These are phyloP conservation scores for Sciurus vulgaris DNA, from an alignment of 2,797 vertebrate species.

Conservation along the genomic window DNA sequence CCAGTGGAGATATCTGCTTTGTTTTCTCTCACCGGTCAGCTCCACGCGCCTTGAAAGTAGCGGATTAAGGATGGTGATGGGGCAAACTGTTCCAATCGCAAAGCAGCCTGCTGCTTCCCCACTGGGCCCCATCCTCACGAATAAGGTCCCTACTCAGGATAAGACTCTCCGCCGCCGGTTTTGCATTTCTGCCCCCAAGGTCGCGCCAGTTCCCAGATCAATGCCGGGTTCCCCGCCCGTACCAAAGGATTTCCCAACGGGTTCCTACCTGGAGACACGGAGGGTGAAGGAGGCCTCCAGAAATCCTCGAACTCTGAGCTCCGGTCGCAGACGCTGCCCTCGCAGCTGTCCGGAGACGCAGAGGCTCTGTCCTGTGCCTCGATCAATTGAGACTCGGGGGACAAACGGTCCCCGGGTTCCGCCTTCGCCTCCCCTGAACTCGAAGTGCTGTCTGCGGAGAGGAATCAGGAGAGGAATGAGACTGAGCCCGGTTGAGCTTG, in stretches of 20 bases:
- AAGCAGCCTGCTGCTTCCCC: neutral
- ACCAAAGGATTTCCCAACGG: neutral
- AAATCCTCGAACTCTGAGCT: slow-evolving; percentile 94
- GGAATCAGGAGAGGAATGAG: slow-evolving; percentile 22
- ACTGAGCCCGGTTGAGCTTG: neutral
- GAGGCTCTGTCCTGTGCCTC: slow-evolving; percentile 89
- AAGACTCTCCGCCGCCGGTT: no score
- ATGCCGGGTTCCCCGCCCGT: neutral
- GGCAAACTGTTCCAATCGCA: neutral
- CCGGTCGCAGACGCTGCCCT: slow-evolving; percentile 90
- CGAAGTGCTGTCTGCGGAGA: slow-evolving; percentile 87
- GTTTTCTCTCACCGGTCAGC: neutral
- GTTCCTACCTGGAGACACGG: slow-evolving; percentile 94
- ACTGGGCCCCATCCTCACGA: neutral
- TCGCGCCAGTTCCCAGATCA: neutral
- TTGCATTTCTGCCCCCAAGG: neutral
- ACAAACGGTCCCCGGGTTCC: slow-evolving; percentile 88
- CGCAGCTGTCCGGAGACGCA: slow-evolving; percentile 93
- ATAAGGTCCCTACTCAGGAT: neutral
- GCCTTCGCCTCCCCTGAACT: slow-evolving; percentile 74
- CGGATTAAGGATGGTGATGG: neutral
- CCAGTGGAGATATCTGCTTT: neutral
- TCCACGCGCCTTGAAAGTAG: neutral
- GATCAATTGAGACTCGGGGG: slow-evolving; percentile 90
- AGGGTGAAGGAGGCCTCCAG: slow-evolving; percentile 98